Conservation (phyloP, 2,797 vertebrate genomes). For the Micrastur ruficollis region DNA sequence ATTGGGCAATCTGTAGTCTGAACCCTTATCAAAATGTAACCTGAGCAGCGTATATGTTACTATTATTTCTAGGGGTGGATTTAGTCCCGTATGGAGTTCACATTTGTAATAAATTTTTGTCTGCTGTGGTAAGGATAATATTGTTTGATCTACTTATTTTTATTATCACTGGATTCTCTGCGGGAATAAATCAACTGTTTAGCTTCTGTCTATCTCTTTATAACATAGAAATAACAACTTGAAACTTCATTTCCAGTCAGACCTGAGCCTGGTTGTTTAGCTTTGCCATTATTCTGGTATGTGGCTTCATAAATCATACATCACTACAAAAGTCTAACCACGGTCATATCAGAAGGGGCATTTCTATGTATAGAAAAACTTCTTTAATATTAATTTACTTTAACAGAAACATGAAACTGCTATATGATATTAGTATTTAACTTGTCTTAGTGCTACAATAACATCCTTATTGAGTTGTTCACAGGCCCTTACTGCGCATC, state of each 20-base stretch:
- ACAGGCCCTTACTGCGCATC: not conserved
- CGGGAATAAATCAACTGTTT: not conserved
- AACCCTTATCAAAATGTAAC: not conserved
- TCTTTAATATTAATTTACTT: not conserved
- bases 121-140: not conserved
- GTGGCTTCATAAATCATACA: not conserved
- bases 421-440: not conserved
- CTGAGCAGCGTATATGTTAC: not conserved
- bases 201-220: not conserved
- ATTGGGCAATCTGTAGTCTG: not conserved
- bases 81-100: not conserved
- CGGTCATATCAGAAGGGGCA: accelerated
- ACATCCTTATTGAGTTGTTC: not conserved
- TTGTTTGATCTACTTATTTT: not conserved
- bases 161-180: not conserved
- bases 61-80: not conserved
- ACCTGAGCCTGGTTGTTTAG: not conserved
- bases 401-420: not conserved
- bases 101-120: not conserved
- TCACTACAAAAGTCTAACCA: not conserved
- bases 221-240: not conserved
- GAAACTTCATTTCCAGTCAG: not conserved
- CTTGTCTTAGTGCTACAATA: not conserved
- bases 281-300: not conserved
- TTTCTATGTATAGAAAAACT: not conserved